Percentiles rank a stretch among this genome's conserved stretches.
Evolutionary conservation across 2,113 vertebrate genomes (phyloP).

Genomic region (Pipra filicauda): DNA sequence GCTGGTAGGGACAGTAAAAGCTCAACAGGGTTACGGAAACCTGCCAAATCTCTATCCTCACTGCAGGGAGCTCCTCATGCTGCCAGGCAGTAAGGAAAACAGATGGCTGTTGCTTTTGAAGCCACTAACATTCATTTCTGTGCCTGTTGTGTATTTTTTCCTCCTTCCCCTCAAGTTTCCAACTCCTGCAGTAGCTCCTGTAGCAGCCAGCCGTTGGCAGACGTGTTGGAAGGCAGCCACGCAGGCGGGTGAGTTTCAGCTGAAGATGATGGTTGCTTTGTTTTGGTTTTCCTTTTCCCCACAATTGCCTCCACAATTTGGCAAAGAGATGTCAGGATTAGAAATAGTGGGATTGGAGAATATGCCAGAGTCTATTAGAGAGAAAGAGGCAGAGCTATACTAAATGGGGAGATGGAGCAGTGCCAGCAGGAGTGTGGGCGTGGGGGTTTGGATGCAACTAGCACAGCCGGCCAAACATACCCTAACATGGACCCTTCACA

Average conservation of each 20-base stretch:
- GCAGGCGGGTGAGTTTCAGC: background rate
- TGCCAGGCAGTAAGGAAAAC: constrained; percentile 47
- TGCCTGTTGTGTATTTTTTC: constrained; percentile 22
- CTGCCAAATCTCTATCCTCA: constrained; percentile 39
- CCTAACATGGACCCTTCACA: background rate
- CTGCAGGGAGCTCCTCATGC: constrained; percentile 3
- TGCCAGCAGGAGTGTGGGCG: background rate
- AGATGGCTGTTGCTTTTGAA: constrained; percentile 55
- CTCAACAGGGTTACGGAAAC: constrained; percentile 1
- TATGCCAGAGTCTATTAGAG: constrained; percentile 7
- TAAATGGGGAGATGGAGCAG: background rate
- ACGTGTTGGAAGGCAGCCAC: constrained; percentile 28
- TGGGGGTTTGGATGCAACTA: constrained; percentile 1
- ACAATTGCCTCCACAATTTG: constrained; percentile 5
- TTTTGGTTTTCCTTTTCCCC: constrained; percentile 23
- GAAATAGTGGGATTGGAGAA: background rate
- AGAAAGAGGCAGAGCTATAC: background rate
- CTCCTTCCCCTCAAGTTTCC: background rate
- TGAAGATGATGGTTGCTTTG: constrained; percentile 41
- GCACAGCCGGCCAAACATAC: background rate
- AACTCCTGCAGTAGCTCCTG: background rate
- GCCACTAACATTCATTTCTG: background rate
- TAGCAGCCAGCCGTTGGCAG: background rate
- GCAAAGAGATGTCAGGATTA: constrained; percentile 1
- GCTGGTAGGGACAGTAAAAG: constrained; percentile 10